Evolutionary conservation across 2,797 vertebrate species (phyloP).

Genomic region (Melanotaenia pygmaea): DNA sequence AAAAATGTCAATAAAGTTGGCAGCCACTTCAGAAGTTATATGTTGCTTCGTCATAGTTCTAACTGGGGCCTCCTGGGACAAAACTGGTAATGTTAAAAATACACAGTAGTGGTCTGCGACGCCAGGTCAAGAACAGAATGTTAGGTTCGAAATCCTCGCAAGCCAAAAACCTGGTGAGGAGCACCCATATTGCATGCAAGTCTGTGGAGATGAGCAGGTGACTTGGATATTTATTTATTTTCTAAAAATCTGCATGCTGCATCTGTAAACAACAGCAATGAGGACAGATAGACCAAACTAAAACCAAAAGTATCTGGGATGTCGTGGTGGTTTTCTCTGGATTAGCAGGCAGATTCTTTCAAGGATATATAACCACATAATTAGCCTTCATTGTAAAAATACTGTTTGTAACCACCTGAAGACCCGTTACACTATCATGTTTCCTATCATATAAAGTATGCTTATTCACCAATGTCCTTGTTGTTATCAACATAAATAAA

Average conservation of each 20-base stretch:
- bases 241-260: background rate
- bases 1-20: no score
- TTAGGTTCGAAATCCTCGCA: background rate
- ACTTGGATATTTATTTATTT: background rate
- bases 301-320: no score
- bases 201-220: background rate
- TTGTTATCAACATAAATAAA: background rate
- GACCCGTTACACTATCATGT: background rate
- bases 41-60: no score
- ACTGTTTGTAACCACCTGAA: slow-evolving; percentile 8
- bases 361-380: background rate
- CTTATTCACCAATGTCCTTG: background rate
- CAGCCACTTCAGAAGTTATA: no score
- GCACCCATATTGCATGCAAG: background rate
- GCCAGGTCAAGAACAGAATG: background rate
- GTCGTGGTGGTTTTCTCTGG: background rate
- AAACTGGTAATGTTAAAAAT: no score
- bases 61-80: no score
- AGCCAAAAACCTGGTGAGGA: background rate
- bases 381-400: background rate
- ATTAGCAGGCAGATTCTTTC: background rate
- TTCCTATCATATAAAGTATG: slow-evolving; percentile 15
- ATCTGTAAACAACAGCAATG: background rate
- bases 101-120: no score
- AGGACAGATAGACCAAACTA: background rate